Evolutionary conservation across 53 echinoderm and acorn worm genomes (phyloP).

Genomic region (Crossaster papposus): DNA sequence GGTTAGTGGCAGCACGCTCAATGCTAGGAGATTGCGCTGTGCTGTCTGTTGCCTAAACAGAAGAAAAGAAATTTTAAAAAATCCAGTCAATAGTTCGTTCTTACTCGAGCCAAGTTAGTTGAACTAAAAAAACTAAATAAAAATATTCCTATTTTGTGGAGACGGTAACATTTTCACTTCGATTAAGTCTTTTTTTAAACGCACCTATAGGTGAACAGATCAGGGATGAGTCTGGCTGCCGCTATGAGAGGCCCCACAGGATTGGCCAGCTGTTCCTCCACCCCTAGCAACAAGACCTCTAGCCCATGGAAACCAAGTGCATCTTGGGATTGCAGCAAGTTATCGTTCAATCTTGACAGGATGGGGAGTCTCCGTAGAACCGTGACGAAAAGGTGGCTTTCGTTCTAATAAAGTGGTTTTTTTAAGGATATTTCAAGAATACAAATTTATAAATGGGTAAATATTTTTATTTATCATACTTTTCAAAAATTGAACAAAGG

Average conservation of each 20-base stretch:
- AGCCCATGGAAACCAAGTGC: slow-evolving; percentile 75
- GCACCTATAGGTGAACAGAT: slow-evolving; percentile 78
- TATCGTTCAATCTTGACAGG: slow-evolving; percentile 55
- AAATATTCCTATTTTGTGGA: too few species aligned
- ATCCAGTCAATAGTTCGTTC: too few species aligned
- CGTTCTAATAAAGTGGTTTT: not conserved
- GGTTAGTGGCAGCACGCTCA: slow-evolving; percentile 52
- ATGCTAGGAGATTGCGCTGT: slow-evolving; percentile 46
- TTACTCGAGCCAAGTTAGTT: too few species aligned
- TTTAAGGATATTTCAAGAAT: too few species aligned
- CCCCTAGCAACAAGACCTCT: slow-evolving; percentile 75
- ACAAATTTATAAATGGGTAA: too few species aligned
- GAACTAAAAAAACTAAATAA: not conserved
- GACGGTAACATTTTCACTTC: too few species aligned
- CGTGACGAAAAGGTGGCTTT: slow-evolving; percentile 75
- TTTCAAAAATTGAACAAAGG: too few species aligned
- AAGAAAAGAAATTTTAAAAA: not conserved
- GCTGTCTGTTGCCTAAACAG: slow-evolving; percentile 33
- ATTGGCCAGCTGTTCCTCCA: slow-evolving; percentile 69
- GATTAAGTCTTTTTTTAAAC: too few species aligned
- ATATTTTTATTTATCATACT: too few species aligned
- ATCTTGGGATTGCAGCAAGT: slow-evolving; percentile 43
- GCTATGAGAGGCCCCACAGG: slow-evolving; percentile 77
- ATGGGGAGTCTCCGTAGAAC: slow-evolving; percentile 65
- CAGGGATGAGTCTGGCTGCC: slow-evolving; percentile 73